Evolutionary conservation across 2,888 invertebrate species (phyloP), one percentile per base, ranked within the genome.

Genomic region (Seladonia tumulorum): DNA sequence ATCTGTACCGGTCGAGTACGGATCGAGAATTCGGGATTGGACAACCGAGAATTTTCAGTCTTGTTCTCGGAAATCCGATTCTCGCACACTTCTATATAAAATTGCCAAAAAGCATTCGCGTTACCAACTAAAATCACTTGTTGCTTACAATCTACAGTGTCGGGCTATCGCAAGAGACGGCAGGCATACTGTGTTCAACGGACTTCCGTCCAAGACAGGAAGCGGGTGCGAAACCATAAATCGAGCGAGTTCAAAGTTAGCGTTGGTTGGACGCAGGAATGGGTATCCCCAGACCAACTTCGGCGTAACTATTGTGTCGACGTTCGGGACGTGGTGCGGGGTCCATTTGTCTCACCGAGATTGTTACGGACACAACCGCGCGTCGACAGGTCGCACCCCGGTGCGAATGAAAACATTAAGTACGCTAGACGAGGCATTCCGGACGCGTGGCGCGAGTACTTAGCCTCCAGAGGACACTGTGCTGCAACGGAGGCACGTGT

Each of bases 401-500:
- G 25, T 18, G 29, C 3, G 29, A n/a, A 66, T 71, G 14, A 22
- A 29, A 49, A 60, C 42, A 45, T 22, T 73, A 14, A 22, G 7
- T 25, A 25, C 22, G 0, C 35, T 10, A 78, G 86, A 49, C 83
- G 75, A 45, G 90, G 90, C 8, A 90, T 90, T 77, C 90, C 90
- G 2, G 89, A 90, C 66, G 71, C 89, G 39, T 90, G 90, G 90
- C 68, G 68, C 14, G 90, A 90, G 68, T 89, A 89, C 49, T 81
- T 90, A 49, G 79, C 75, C 3, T 39, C 49, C 14, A 81, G 81
- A 57, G 88, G 88, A 63, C 53, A 83, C 8, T 83, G 86, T n/a
- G 70, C 63, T 39, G 72, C 16, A 14, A 68, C 76, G 45, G 66
- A 88, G 16, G 29, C 25, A 47, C 7, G 29, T 42, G n/a, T 47